A percentile compares a stretch with the other conserved stretches of the same genome.
Conservation (phyloP, 2,888 invertebrate genomes). For the Luperina testacea region DNA sequence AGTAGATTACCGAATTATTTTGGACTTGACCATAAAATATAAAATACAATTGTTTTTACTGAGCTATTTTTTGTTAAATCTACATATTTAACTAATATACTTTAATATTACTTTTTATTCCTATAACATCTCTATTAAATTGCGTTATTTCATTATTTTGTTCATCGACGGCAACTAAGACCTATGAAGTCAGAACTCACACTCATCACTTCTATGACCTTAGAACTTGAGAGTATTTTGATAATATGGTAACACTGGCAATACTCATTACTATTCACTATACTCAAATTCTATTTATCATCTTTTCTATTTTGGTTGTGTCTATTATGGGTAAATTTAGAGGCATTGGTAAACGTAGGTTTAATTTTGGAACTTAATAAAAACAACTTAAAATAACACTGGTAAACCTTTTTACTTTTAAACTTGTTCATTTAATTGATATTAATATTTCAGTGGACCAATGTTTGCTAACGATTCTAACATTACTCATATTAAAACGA, state of each 20-base stretch:
- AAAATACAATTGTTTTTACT: too few relatives aligned
- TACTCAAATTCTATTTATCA: slow-evolving; percentile 1
- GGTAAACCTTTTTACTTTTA: background rate
- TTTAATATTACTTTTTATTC: too few relatives aligned
- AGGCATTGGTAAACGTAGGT: background rate
- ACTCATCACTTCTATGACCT: slow-evolving; percentile 1
- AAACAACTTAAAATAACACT: background rate
- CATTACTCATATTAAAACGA: background rate
- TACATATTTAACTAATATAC: too few relatives aligned
- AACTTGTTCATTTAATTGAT: background rate
- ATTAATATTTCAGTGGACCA: background rate
- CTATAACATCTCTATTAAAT: too few relatives aligned
- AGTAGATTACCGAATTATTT: too few relatives aligned
- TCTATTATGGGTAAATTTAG: background rate
- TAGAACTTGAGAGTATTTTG: slow-evolving; percentile 32
- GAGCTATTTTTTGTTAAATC: too few relatives aligned
- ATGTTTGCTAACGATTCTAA: background rate
- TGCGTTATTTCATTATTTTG: too few relatives aligned
- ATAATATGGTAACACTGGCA: slow-evolving; percentile 45
- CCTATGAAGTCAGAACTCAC: too few relatives aligned
- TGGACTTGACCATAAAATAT: too few relatives aligned
- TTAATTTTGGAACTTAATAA: too few relatives aligned
- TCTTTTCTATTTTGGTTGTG: background rate
- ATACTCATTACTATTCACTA: slow-evolving; percentile 28
- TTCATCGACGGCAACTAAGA: too few relatives aligned